These are phyloP conservation scores for Mythimna impura DNA, from an alignment of 2,888 invertebrate species.

Conservation along the genomic window DNA sequence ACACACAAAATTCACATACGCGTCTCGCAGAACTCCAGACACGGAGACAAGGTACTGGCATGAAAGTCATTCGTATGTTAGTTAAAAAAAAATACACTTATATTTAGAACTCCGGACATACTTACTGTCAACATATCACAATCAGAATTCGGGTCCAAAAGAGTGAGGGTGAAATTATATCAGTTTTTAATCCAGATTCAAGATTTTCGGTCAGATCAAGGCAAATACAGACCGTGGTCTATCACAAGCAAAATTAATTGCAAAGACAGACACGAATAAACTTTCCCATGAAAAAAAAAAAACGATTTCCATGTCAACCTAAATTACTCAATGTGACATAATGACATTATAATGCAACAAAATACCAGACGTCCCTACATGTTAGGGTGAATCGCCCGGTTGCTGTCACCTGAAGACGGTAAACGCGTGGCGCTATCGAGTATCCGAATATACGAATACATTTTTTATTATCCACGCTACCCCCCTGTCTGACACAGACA, in stretches of 20 bases:
- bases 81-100: too few species aligned
- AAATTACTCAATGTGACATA: conserved; percentile 34
- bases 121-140: background rate
- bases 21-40: background rate
- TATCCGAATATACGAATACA: conserved; percentile 69
- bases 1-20: background rate
- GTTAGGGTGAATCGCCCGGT: conserved; percentile 59
- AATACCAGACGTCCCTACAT: conserved; percentile 36
- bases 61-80: too few species aligned
- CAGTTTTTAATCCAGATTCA: background rate
- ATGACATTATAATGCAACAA: conserved; percentile 30
- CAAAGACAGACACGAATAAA: background rate
- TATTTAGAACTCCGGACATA: background rate
- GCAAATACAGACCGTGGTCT: too few species aligned
- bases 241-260: background rate
- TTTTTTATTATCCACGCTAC: conserved; percentile 71
- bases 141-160: background rate
- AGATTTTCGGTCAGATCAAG: background rate
- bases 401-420: conserved; percentile 77
- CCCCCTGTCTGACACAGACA: conserved; percentile 77
- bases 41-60: too few species aligned
- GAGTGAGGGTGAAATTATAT: background rate
- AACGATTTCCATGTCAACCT: conserved; percentile 21
- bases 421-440: conserved; percentile 77
- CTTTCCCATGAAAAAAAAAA: background rate